phyloP scores from a whole-genome alignment of 2,113 vertebrate species.

The Panthera tigris region DNA sequence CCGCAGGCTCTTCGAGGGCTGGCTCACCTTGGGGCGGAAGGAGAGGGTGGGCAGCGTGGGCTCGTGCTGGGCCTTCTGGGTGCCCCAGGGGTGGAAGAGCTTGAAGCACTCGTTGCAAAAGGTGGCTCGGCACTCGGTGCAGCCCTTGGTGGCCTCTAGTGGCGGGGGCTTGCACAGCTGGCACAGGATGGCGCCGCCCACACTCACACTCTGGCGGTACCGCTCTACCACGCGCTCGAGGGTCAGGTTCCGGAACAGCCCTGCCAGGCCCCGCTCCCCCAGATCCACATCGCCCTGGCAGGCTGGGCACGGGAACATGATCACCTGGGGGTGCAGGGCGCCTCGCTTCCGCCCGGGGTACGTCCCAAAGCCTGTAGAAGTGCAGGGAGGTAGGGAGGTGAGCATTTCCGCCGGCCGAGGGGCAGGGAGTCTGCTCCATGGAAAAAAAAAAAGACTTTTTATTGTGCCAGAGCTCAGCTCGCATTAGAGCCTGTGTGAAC shows the following conservation, averaged over 20 bases:
- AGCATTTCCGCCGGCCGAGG: not conserved
- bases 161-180: slow-evolving; percentile 95
- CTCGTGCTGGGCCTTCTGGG: slow-evolving; percentile 96
- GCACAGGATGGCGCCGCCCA: slow-evolving; percentile 92
- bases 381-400: not conserved
- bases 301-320: slow-evolving; percentile 94
- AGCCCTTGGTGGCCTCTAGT: slow-evolving; percentile 97
- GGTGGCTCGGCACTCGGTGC: slow-evolving; percentile 95
- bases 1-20: not conserved
- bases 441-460: not conserved
- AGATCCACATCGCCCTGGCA: slow-evolving; percentile 95
- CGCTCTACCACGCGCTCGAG: slow-evolving; percentile 97
- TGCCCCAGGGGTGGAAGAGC: slow-evolving; percentile 98
- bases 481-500: not conserved
- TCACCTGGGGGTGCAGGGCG: slow-evolving; percentile 84
- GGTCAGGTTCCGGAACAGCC: slow-evolving; percentile 96
- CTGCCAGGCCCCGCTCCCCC: slow-evolving; percentile 92
- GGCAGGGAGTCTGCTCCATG: not conserved
- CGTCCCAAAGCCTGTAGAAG: slow-evolving; percentile 90
- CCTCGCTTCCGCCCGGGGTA: slow-evolving; percentile 94
- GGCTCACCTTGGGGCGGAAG: slow-evolving; percentile 95
- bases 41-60: slow-evolving; percentile 95
- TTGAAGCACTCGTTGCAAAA: slow-evolving; percentile 99
- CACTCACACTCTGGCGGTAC: slow-evolving; percentile 86
- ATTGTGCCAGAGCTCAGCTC: not conserved